Evolutionary conservation across 35 echinoderm and acorn worm species (phyloP).

Genomic region (Strongylocentrotus purpuratus): DNA sequence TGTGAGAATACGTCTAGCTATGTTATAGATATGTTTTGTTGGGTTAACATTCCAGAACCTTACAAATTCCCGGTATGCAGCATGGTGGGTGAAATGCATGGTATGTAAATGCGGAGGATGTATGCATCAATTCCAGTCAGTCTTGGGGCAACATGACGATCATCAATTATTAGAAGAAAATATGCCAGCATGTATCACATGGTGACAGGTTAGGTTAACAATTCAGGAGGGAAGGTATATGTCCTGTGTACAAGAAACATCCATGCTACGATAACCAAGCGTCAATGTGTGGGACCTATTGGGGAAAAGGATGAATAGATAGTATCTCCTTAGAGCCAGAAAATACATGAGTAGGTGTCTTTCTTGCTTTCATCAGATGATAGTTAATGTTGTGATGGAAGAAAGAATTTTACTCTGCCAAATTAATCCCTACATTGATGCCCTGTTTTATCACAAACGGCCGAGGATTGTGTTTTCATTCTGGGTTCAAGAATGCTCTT

Average conservation of each 20-base stretch:
- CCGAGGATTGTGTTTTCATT: neutral
- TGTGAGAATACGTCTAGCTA: neutral
- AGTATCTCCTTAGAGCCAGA: neutral
- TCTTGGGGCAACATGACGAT: neutral
- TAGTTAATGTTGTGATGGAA: too few relatives aligned
- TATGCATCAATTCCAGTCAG: neutral
- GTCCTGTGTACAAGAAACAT: neutral
- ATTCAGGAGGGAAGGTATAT: neutral
- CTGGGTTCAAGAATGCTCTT: neutral
- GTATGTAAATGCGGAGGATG: neutral
- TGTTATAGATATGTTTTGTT: neutral
- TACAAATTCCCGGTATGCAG: neutral
- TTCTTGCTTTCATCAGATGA: too few relatives aligned
- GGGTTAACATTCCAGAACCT: neutral
- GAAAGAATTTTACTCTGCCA: neutral
- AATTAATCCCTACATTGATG: neutral
- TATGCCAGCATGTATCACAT: neutral
- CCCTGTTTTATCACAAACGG: neutral
- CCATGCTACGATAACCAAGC: neutral
- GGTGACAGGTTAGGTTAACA: neutral
- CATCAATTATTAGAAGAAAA: neutral
- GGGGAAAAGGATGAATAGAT: neutral
- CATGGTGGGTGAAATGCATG: neutral
- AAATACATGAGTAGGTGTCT: too few relatives aligned
- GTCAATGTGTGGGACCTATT: neutral